Evolutionary conservation across 2,797 vertebrate genomes (phyloP), one percentile per base, ranked within the genome.

Genomic region (Rhyacichthys aspro): DNA sequence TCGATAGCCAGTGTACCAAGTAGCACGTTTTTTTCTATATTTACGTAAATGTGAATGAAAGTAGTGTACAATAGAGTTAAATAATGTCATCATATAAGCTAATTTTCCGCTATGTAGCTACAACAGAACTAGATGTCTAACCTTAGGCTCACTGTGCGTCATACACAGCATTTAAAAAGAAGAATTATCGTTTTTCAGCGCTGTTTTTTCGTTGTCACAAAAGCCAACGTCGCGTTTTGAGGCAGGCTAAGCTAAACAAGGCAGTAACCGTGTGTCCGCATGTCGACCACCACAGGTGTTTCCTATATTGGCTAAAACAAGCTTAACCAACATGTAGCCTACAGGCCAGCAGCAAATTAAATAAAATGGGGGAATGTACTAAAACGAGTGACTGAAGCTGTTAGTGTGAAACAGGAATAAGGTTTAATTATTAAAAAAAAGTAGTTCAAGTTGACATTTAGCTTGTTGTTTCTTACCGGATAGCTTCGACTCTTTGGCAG

Each of bases 401-500:
- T 5, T 9, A 1, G 2, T 11, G 44, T 8, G n/a, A n/a, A n/a
- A n/a, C n/a, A n/a, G n/a, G n/a, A n/a, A n/a, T n/a, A n/a, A n/a
- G n/a, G n/a, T n/a, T n/a, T n/a, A n/a, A n/a, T n/a, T n/a, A n/a
- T n/a, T 7, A n/a, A 45, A 8, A 1, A 59, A 17, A 53, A 9
- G 3, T 1, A 43, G 32, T 18, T 19, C 6, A 37, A 2, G 16
- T 2, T 28, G 17, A 34, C 38, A 7, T 15, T 3, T 2, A 34
- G 1, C 8, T 63, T 15, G 11, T 38, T 15, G 19, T 52, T 50
- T 81, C 93, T 92, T 92, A 93, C 92, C 92, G 28, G 91, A 88
- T n/a, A 87, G 75, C 83, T 90, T 92, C 14, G 90, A 87, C 53
- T 93, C 93, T 91, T 91, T 92, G 75, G 82, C 65, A 75, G 88